Percentiles rank a stretch among this genome's conserved stretches.
phyloP scores from a whole-genome alignment of 2,888 invertebrate genomes.

The Dolichopus griseipennis region DNA sequence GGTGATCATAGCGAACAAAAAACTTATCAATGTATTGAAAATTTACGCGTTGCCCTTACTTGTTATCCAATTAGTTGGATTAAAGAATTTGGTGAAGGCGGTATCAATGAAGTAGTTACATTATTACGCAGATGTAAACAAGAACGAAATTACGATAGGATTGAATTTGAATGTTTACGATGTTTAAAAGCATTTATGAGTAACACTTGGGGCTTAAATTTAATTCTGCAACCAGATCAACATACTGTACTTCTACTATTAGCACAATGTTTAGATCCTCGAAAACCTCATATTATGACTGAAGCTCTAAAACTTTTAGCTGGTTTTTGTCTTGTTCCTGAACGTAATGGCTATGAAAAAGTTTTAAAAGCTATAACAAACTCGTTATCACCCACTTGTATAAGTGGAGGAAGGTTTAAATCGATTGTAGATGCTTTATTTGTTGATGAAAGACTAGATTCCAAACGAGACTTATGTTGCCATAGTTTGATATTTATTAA shows the following conservation, averaged over 20 bases:
- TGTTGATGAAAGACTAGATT: constrained; percentile 42
- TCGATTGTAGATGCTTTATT: constrained; percentile 79
- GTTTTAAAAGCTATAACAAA: constrained; percentile 85
- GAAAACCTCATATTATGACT: constrained; percentile 76
- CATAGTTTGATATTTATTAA: constrained; percentile 84
- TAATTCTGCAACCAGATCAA: constrained; percentile 62
- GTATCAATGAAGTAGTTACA: constrained; percentile 70
- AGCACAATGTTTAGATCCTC: constrained; percentile 72
- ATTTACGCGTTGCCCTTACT: constrained; percentile 82
- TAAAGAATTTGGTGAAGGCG: constrained; percentile 82
- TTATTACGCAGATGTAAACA: constrained; percentile 74
- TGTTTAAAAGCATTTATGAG: constrained; percentile 91
- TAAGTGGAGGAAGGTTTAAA: constrained; percentile 56
- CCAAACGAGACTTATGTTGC: constrained; percentile 40
- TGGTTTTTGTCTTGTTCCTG: constrained; percentile 81
- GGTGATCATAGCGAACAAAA: constrained; percentile 77
- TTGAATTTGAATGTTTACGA: constrained; percentile 83
- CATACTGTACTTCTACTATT: constrained; percentile 66
- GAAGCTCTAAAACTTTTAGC: constrained; percentile 84
- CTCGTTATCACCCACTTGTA: constrained; percentile 49
- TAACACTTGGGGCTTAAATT: constrained; percentile 85
- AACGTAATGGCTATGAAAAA: constrained; percentile 75
- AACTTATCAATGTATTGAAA: constrained; percentile 75
- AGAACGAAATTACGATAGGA: constrained; percentile 55
- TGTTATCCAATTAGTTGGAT: constrained; percentile 95